A percentile compares a stretch with the other conserved stretches of the same genome.
phyloP scores from a whole-genome alignment of 35 echinoderm and acorn worm species.

The Lytechinus variegatus region DNA sequence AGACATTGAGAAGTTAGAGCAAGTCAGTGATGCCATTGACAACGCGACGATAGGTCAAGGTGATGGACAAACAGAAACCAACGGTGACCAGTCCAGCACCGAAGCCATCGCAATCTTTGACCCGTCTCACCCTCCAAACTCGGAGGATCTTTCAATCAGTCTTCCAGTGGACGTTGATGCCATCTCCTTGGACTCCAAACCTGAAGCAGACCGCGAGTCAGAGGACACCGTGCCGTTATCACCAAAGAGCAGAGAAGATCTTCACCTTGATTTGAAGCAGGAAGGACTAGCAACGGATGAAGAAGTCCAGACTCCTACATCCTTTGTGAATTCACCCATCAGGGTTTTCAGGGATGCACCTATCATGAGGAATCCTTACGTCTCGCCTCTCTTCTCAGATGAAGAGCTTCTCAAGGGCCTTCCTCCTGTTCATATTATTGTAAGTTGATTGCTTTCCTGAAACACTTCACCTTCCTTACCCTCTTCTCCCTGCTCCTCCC shows the following conservation, averaged over 20 bases:
- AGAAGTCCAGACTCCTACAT: constrained; percentile 44
- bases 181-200: constrained; percentile 13
- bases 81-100: constrained; percentile 49
- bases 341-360: constrained; percentile 77
- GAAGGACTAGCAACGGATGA: constrained; percentile 34
- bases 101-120: constrained; percentile 68
- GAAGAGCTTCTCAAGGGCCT: constrained; percentile 91
- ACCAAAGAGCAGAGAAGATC: constrained; percentile 53
- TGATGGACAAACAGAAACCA: neutral
- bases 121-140: constrained; percentile 58
- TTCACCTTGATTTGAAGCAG: constrained; percentile 60
- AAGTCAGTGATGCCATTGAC: constrained; percentile 38
- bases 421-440: constrained; percentile 88
- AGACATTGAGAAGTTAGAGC: constrained; percentile 45
- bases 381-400: constrained; percentile 83
- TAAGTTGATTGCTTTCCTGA: constrained; percentile 49
- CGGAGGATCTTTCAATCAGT: neutral
- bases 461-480: neutral
- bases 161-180: neutral
- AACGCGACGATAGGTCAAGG: constrained; percentile 45
- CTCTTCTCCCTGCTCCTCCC: neutral
- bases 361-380: constrained; percentile 89
- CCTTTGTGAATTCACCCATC: constrained; percentile 83
- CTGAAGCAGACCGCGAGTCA: neutral
- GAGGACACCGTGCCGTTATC: neutral